These are phyloP conservation scores for Epizoanthus rinbou DNA, from an alignment of 92 coral and sea anemone genomes.

Conservation along the genomic window DNA sequence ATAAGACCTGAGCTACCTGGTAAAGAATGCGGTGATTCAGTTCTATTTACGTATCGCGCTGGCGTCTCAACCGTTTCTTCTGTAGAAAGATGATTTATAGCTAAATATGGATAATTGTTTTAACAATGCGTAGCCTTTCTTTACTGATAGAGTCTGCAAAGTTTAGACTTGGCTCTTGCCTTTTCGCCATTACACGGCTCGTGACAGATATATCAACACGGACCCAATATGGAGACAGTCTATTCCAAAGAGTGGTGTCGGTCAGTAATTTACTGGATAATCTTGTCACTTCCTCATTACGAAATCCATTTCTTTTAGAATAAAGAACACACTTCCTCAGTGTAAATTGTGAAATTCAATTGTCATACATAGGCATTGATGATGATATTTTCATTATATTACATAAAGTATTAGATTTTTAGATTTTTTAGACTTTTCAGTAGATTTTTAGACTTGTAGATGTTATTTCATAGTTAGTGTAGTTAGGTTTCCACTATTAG, in stretches of 20 bases:
- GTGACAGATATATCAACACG: conserved; percentile 2
- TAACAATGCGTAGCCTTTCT: not conserved
- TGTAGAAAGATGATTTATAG: not conserved
- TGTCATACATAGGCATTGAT: no score
- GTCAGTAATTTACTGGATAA: conserved; percentile 1
- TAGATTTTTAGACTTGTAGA: no score
- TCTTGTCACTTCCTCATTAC: no score
- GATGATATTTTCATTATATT: no score
- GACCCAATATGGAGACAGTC: not conserved
- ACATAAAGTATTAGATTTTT: no score
- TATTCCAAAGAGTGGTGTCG: conserved; percentile 7
- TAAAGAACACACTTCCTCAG: no score
- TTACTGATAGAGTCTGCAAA: not conserved
- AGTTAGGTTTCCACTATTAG: no score
- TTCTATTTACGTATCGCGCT: not conserved
- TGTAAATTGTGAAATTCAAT: no score
- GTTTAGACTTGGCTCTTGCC: not conserved
- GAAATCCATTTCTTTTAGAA: no score
- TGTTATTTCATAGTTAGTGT: no score
- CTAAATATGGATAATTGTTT: no score
- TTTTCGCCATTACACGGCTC: conserved; percentile 17
- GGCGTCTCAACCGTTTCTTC: not conserved
- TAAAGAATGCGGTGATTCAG: not conserved
- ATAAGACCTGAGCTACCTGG: not conserved
- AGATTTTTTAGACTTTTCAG: no score